These are phyloP conservation scores for Conomelus anceps DNA, from an alignment of 2,888 invertebrate species.

Conservation along the genomic window DNA sequence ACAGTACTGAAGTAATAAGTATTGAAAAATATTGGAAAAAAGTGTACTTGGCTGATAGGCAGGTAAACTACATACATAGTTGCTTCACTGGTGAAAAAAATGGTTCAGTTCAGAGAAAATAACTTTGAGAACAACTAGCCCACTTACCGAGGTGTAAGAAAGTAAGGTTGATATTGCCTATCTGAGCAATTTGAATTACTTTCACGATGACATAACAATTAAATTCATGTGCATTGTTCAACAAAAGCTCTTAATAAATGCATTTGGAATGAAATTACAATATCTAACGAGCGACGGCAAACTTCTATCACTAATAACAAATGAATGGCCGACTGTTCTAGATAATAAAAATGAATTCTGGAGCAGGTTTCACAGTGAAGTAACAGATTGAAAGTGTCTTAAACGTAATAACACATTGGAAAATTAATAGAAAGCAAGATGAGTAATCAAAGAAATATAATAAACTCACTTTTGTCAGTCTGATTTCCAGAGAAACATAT, in stretches of 20 bases:
- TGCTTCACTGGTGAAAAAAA: too few species aligned
- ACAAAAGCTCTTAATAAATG: not conserved
- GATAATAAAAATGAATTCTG: not conserved
- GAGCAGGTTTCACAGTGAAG: not conserved
- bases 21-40: too few species aligned
- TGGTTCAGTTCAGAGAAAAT: too few species aligned
- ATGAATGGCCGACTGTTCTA: not conserved
- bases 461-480: not conserved
- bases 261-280: not conserved
- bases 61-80: too few species aligned
- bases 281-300: not conserved
- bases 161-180: not conserved
- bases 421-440: not conserved
- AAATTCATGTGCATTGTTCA: not conserved
- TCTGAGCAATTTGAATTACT: not conserved
- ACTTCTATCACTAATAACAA: not conserved
- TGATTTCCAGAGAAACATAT: not conserved
- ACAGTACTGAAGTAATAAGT: too few species aligned
- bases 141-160: not conserved
- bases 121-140: not conserved
- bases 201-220: not conserved
- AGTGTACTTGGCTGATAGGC: too few species aligned
- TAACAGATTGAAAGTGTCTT: not conserved
- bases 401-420: not conserved
- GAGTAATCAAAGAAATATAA: not conserved